Base-by-base conservation (phyloP, 2,888 invertebrate species). In the Caenorhabditis sinica region DNA sequence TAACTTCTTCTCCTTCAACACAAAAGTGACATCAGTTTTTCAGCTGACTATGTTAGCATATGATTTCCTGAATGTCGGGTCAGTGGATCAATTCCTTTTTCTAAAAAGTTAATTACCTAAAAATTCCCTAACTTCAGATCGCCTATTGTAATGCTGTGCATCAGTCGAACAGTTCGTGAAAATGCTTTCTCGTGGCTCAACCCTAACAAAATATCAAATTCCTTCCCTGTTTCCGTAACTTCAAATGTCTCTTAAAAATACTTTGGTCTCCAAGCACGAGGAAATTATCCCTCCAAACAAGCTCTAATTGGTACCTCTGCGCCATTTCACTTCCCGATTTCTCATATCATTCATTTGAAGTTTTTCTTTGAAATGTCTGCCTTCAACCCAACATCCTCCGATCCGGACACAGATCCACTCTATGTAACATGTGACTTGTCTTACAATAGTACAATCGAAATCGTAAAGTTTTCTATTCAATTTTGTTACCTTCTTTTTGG, bases 11-110 rank as follows among this genome's bases (percentile, higher is more conserved):
- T 40, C 36, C 13, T 61, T 61, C 23, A 61, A 61, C 40, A 40
- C 36, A 61, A 61, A 33, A 33, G 61, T 61, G 13, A 61, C 61
- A 23, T 61, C 75, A 66, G 65, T 45, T 56, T 75, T 58, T 36
- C 30, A 15, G 17, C 58, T 28, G 2, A 43, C 33, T 36, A 58
- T 68, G n/a, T 49, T 68, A 2, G 58, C 58, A 1, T 58, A 45
- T 45, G 75, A 75, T 30, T 45, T 68, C 45, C 33, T 75, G 58
- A 68, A 66, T 45, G 58, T 75, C 20, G 66, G 63, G 63, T 61
- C 4, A 23, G 61, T 61, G 20, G 20, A 23, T 43, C 11, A 11
- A 40, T 15, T 61, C 36, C 20, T 6, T 20, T 49, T 20, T 30
- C 17, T n/a, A 60, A 1, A 45, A 45, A 45, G 17, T 1, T 45